Evolutionary conservation across 2,888 invertebrate species (phyloP), one percentile per base, ranked within the genome.

Genomic region (Drosophila helvetica): DNA sequence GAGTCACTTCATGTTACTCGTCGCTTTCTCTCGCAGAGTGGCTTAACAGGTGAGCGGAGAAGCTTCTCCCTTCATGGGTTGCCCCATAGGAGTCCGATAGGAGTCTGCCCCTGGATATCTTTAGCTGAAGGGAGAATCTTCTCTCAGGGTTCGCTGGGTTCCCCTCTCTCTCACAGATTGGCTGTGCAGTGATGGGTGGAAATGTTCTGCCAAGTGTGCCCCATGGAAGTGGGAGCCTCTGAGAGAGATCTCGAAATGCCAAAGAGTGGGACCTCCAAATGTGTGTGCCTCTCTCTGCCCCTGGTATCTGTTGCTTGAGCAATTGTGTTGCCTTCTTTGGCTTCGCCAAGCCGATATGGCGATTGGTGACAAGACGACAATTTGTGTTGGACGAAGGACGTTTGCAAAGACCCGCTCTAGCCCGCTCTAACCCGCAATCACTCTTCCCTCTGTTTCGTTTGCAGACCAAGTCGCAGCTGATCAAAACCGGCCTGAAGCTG

Each of bases 401-500:
- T 55, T 72, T 58, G 74, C 52, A 53, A 52, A 55, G 42, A 58
- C 17, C 43, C 4, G 56, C 42, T 42, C 27, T 50, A 43, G 43
- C 51, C 55, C 50, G 45, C 42, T 42, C 27, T 50, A 43, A 48
- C 51, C 55, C 50, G 45, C 17, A 17, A 18, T 45, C 66, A n/a
- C 48, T 10, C 53, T 53, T 25, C 48, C 33, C 6, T 7, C 58
- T n/a, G 18, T n/a, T 22, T 22, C n/a, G 46, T 47, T 56, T 30
- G 79, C 95, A 96, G 94, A 97, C 96, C 81, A 96, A 97, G 92
- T 96, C 97, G 89, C 96, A 97, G 92, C 94, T 98, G 82, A 97
- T 98, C 92, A 98, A 98, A 93, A 97, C 94, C 92, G 96, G 97
- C 77, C 93, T 98, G 91, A 98, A 97, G 93, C 93, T 97, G 90